Conservation (phyloP, 2,888 invertebrate species). For the Leptinotarsa juncta region DNA sequence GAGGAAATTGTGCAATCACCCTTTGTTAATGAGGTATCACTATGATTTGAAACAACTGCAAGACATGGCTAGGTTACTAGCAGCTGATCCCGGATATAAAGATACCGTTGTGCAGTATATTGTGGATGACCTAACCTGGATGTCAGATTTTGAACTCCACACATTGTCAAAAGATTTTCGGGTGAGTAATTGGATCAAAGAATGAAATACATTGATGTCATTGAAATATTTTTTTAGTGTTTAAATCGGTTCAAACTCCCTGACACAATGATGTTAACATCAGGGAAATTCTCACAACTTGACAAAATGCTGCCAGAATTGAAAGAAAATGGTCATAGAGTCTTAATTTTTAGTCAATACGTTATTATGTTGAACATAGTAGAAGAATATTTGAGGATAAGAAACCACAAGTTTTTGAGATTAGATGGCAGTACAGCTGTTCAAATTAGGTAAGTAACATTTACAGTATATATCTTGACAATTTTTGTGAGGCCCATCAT, state of each 20-base stretch:
- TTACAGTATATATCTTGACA: conserved; percentile 22
- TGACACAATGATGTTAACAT: conserved; percentile 78
- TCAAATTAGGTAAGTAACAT: conserved; percentile 71
- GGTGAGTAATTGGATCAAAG: conserved; percentile 61
- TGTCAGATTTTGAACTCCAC: conserved; percentile 94
- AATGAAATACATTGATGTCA: conserved; percentile 3
- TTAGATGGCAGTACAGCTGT: conserved; percentile 94
- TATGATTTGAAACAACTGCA: conserved; percentile 74
- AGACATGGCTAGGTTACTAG: conserved; percentile 78
- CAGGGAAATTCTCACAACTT: conserved; percentile 88
- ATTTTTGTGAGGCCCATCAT: too few relatives aligned
- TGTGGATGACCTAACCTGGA: conserved; percentile 85
- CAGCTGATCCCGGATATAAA: conserved; percentile 76
- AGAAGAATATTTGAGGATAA: conserved; percentile 85
- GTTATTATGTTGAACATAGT: conserved; percentile 94
- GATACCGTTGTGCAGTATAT: conserved; percentile 83
- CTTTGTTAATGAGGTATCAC: conserved; percentile 82
- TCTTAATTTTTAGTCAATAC: conserved; percentile 96
- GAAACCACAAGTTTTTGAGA: conserved; percentile 80
- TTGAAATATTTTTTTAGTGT: conserved; percentile 66
- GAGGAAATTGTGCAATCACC: conserved; percentile 94
- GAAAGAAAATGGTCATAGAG: conserved; percentile 81
- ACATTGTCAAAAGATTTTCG: conserved; percentile 77
- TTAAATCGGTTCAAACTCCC: conserved; percentile 74
- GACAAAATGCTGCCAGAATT: conserved; percentile 82